Evolutionary conservation across 2,113 vertebrate genomes (phyloP).

Genomic region (Chinchilla lanigera): DNA sequence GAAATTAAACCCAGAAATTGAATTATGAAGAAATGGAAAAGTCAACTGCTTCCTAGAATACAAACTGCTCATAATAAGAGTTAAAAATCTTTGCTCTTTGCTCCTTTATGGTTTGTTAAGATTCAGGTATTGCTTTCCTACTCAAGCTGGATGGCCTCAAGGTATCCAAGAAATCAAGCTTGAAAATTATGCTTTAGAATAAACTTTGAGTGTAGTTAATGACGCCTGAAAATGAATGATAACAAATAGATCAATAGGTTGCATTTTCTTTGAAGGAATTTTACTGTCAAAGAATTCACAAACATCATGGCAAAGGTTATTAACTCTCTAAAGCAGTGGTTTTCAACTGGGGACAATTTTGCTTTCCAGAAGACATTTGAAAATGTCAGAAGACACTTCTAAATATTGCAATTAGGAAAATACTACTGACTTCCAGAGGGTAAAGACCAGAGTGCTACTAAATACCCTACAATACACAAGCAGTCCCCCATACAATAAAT

Average conservation of each 20-base stretch:
- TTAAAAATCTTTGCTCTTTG: background rate
- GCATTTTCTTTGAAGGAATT: conserved; percentile 18
- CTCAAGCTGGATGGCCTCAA: background rate
- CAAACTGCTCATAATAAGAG: background rate
- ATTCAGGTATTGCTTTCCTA: background rate
- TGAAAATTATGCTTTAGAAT: conserved; percentile 44
- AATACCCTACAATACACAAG: background rate
- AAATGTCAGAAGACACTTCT: conserved; percentile 27
- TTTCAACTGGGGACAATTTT: background rate
- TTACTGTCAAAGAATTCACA: background rate
- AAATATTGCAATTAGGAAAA: background rate
- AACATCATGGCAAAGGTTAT: background rate
- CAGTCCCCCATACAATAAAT: background rate
- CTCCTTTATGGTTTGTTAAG: background rate
- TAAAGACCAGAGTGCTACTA: background rate
- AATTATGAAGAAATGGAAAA: background rate
- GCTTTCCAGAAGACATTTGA: background rate
- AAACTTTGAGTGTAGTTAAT: background rate
- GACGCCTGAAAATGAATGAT: conserved; percentile 14
- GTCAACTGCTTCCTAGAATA: conserved; percentile 22
- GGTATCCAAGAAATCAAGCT: conserved; percentile 3
- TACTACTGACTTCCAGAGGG: background rate
- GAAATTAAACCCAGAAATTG: conserved; percentile 39
- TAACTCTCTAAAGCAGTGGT: background rate
- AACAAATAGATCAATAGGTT: conserved; percentile 38